A percentile compares a stretch with the other conserved stretches of the same genome.
phyloP scores from a whole-genome alignment of 2,113 vertebrate genomes.

The Bombycilla garrulus region DNA sequence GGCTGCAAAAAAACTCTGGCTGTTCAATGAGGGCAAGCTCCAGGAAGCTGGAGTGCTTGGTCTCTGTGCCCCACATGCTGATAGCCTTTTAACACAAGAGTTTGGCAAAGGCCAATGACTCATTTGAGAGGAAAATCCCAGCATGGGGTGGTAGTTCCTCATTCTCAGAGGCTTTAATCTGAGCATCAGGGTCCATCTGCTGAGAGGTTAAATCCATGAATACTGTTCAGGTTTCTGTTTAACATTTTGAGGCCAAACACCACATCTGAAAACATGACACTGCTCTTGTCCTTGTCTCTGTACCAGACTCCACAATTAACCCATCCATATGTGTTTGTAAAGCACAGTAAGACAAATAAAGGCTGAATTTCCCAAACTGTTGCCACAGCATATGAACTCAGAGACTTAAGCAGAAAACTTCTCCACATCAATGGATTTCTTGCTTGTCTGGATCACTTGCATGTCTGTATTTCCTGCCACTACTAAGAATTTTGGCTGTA shows the following conservation, averaged over 20 bases:
- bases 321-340: neutral
- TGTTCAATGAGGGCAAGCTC: neutral
- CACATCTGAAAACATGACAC: neutral
- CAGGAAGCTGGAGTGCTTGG: neutral
- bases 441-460: neutral
- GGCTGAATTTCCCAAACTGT: neutral
- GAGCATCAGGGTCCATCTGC: neutral
- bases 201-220: neutral
- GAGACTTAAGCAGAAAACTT: neutral
- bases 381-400: neutral
- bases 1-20: neutral
- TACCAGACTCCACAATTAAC: neutral
- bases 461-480: neutral
- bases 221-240: neutral
- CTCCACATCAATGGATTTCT: neutral
- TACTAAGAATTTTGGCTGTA: neutral
- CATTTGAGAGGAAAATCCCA: neutral
- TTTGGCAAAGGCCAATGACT: neutral
- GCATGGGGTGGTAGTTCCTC: neutral
- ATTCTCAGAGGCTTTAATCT: neutral
- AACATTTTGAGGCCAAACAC: neutral
- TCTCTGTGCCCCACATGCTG: accelerated
- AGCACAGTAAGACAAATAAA: neutral
- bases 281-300: neutral
- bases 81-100: neutral